Base-by-base conservation (phyloP, 37 sponge, comb jelly and placozoan species). In the Ianthella basta region DNA sequence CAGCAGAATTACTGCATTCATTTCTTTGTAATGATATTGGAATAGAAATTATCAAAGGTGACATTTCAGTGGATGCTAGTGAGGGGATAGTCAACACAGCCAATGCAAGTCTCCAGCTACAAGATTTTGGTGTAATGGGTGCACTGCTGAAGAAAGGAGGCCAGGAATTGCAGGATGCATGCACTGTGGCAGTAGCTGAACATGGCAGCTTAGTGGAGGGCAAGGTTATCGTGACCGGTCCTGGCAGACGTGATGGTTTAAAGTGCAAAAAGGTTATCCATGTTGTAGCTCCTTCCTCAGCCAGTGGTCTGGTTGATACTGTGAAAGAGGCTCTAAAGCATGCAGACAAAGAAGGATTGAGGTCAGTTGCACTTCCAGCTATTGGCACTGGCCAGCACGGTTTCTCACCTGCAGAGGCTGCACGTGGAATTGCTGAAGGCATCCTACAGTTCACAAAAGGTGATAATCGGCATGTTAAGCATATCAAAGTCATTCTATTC, bases 321-420 rank as follows among this genome's bases (percentile, higher is more conserved):
- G 37, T 81, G 33, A 27, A 36, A 19, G 32, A 30, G 25, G 59
- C 37, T 18, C 37, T 81, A 3, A 81, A 81, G 29, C 20, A 32
- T 23, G 82, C 82, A 29, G 82, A 81, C 32, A 81, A 37, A 36
- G 16, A 37, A 32, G 6, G 36, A 6, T 55, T 81, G 3, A 59
- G 19, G 12, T 81, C 82, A 25, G 38, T 81, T 53, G 56, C 82
- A 2, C 25, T 81, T 25, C 82, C 82, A 25, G 82, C 82, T n/a
- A 81, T 81, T 59, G 82, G 82, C 61, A 81, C 82, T 59, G 82
- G 82, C 16, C 25, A 27, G 15, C 15, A 36, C 59, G 59, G 57
- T 15, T 55, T 59, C 36, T 20, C 35, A 36, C 34, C 38, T 60
- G 36, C 57, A 5, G 59, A 81, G 20, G 82, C 63, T 56, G 82